Conservation (phyloP, 2,113 vertebrate genomes). For the Chrysochloris asiatica region DNA sequence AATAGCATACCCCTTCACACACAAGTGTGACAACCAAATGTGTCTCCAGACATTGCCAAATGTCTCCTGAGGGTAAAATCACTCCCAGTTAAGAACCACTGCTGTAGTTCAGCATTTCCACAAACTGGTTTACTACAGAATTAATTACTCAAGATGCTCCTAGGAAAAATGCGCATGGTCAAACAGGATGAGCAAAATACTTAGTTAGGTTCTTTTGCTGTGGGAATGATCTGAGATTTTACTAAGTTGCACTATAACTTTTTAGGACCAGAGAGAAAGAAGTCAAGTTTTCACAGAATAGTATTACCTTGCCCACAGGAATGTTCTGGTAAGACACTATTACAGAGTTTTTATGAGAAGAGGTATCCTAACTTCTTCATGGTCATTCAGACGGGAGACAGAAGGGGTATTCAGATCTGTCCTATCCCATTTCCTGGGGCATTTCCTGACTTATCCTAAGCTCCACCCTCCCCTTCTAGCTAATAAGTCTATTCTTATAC, state of each 20-base stretch:
- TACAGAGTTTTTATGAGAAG: background rate
- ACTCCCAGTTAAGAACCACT: background rate
- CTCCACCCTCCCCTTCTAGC: background rate
- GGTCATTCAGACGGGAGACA: background rate
- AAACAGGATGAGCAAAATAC: background rate
- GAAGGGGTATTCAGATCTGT: background rate
- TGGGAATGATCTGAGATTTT: background rate
- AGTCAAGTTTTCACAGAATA: background rate
- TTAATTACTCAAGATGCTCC: background rate
- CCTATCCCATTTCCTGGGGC: background rate
- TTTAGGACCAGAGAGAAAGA: background rate
- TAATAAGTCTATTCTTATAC: background rate
- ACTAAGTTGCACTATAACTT: background rate
- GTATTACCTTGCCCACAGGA: background rate
- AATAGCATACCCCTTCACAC: background rate
- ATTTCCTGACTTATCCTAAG: background rate
- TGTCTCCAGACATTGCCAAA: background rate
- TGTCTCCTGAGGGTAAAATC: background rate
- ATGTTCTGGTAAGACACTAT: background rate
- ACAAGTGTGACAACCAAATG: background rate
- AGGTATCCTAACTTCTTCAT: background rate
- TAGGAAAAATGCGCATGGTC: background rate
- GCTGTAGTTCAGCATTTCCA: background rate
- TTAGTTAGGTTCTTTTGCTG: background rate
- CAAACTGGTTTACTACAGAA: background rate